These are phyloP conservation scores for Dexiosoma caninum DNA, from an alignment of 2,888 invertebrate genomes.

Conservation along the genomic window DNA sequence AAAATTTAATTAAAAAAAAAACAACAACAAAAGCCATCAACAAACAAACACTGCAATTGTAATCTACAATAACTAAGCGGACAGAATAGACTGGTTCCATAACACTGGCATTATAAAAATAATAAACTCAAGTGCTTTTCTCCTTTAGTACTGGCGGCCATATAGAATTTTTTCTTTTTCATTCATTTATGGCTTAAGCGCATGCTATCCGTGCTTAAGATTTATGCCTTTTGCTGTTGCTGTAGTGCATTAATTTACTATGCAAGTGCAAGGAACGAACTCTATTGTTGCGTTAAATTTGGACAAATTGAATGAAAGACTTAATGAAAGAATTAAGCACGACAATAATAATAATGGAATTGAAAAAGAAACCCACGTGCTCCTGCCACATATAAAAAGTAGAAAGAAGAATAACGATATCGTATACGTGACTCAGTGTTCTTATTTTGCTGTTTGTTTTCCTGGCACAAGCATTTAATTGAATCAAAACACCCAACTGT, in stretches of 20 bases:
- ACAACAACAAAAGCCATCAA: too few species aligned
- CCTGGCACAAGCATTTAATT: constrained; percentile 45
- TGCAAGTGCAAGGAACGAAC: neutral
- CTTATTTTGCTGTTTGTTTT: constrained; percentile 24
- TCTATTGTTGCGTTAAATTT: constrained; percentile 53
- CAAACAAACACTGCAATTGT: too few species aligned
- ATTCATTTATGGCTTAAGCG: constrained; percentile 39
- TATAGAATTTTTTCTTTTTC: neutral
- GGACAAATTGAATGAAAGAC: constrained; percentile 56
- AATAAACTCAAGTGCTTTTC: constrained; percentile 41
- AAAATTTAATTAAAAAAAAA: too few species aligned
- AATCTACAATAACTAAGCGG: neutral
- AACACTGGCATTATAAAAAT: neutral
- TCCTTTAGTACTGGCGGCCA: constrained; percentile 12
- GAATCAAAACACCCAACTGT: constrained; percentile 56
- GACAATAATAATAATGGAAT: constrained; percentile 13
- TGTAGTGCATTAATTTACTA: constrained; percentile 19
- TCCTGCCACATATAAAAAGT: constrained; percentile 14
- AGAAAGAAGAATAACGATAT: constrained; percentile 11
- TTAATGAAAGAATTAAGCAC: constrained; percentile 20
- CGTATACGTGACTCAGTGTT: neutral
- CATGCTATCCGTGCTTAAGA: constrained; percentile 34
- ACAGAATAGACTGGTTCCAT: too few species aligned
- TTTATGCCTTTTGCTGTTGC: neutral
- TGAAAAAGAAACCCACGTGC: constrained; percentile 51